These are phyloP conservation scores for Ispidina picta DNA, from an alignment of 2,797 vertebrate genomes.

Conservation along the genomic window DNA sequence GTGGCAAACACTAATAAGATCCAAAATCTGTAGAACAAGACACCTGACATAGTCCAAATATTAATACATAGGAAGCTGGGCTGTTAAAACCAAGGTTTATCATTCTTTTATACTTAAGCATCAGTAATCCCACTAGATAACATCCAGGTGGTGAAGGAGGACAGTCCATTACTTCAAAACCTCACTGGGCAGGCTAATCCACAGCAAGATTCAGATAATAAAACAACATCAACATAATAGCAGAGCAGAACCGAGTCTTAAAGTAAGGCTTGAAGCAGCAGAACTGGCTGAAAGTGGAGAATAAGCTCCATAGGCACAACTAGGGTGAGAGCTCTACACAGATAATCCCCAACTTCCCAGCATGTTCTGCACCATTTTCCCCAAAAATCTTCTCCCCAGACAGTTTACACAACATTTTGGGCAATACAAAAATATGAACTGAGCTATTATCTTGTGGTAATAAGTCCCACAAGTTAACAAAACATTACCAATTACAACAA, in stretches of 20 bases:
- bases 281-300: background rate
- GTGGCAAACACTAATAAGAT: background rate
- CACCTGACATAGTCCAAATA: background rate
- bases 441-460: background rate
- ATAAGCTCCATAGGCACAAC: background rate
- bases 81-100: background rate
- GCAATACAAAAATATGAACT: background rate
- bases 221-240: background rate
- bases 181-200: background rate
- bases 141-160: background rate
- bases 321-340: background rate
- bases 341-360: background rate
- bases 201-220: background rate
- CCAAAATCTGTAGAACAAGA: background rate
- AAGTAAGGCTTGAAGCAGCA: background rate
- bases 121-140: background rate
- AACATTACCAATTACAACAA: slow-evolving; percentile 40
- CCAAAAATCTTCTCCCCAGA: background rate
- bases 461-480: slow-evolving; percentile 44
- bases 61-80: background rate
- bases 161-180: background rate
- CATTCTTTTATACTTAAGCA: background rate
- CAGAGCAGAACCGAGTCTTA: background rate
- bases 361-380: background rate
- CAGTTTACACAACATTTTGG: background rate